These are phyloP conservation scores for Salvelinus fontinalis DNA, from an alignment of 2,113 vertebrate genomes.

Conservation along the genomic window DNA sequence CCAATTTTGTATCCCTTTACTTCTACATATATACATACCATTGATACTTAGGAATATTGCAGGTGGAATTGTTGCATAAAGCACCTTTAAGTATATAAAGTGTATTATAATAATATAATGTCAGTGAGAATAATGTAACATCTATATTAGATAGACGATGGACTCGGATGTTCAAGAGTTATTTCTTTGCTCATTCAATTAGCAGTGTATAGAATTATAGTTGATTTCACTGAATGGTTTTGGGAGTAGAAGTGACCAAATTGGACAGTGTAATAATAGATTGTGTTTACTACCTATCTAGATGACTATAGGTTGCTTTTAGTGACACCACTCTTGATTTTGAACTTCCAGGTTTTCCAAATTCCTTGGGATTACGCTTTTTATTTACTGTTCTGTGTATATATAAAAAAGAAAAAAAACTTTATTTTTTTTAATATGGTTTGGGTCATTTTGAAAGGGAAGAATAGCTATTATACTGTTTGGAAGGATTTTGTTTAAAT, in stretches of 20 bases:
- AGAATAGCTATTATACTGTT: conserved; percentile 65
- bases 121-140: conserved; percentile 41
- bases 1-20: no score
- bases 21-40: no score
- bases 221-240: conserved; percentile 56
- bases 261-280: conserved; percentile 59
- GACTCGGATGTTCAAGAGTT: conserved; percentile 36
- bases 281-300: conserved; percentile 68
- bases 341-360: conserved; percentile 44
- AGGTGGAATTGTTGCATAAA: no score
- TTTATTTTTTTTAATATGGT: conserved; percentile 55
- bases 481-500: conserved; percentile 5
- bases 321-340: conserved; percentile 35
- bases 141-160: conserved; percentile 20
- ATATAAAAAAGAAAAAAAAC: conserved; percentile 22
- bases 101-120: no score
- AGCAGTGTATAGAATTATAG: conserved; percentile 67
- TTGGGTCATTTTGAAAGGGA: conserved; percentile 77
- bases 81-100: no score
- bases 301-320: conserved; percentile 64
- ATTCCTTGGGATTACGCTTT: conserved; percentile 63
- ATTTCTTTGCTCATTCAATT: conserved; percentile 59
- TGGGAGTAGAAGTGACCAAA: conserved; percentile 52
- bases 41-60: no score
- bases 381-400: conserved; percentile 75